Base-by-base conservation (phyloP, 1,140 invertebrate genomes). In the Drosophila pseudoobscura region DNA sequence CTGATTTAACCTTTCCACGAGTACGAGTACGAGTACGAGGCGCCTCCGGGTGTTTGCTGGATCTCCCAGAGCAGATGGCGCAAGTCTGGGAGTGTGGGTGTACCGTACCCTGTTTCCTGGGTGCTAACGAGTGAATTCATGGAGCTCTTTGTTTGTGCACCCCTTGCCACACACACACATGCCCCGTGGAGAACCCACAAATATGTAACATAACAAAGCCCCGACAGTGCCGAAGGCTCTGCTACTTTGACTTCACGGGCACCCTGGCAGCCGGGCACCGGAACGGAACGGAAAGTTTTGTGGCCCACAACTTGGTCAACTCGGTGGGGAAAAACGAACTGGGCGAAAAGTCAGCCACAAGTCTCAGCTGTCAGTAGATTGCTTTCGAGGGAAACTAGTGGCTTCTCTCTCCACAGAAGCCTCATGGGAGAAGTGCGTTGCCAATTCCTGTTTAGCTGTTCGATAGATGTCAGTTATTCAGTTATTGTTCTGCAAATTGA, bases 121-220 rank as follows among this genome's bases (percentile, higher is more conserved):
- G 43, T 68, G 74, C 69, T 77, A 84, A 85, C 80, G 77, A 83
- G 62, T 85, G 59, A 69, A 68, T 60, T 73, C 77, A 74, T 47
- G 52, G 62, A 66, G 63, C 68, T 76, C 56, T 64, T 59, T 73
- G 74, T 60, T 55, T 65, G 45, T 47, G 71, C 47, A 63, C 61
- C 6, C 41, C 41, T 26, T 39, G 31, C 50, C 6, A 47, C 24
- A 52, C 22, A 39, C n/a, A 60, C 55, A 24, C 51, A 17, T 26
- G 24, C 24, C 24, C 24, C 41, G 51, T 47, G 54, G 39, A 56
- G 29, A 56, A 61, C 68, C 43, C 52, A 26, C 39, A 75, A 64
- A 58, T 68, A 55, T 59, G 45, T 58, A 20, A 11, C 9, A 35
- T 13, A 44, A 57, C 52, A 74, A 63, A 64, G 52, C 70, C 44